Base-by-base conservation (phyloP, 2,888 invertebrate species). In the Drosophila subsilvestris region DNA sequence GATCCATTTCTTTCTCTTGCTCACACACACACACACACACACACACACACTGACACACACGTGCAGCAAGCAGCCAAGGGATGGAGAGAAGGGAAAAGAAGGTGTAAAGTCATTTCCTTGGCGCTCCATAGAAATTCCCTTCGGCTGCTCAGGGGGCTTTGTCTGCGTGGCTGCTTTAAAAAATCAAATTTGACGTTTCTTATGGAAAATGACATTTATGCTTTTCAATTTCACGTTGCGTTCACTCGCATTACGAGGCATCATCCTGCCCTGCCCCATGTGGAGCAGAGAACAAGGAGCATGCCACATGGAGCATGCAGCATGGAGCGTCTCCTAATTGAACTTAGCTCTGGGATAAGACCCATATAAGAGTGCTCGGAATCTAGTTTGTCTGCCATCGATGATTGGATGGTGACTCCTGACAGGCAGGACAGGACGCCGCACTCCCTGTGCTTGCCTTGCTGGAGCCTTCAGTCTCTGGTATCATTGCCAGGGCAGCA, bases 51-150 rank as follows among this genome's bases (percentile, higher is more conserved):
- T 44, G 25, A 63, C 53, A 27, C 47, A 37, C 37, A 37, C 3
- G 14, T 32, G 37, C 37, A 37, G 37, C 37, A 32, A 22, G 22
- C 22, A 22, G 22, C 22, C 27, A 8, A n/a, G 37, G 37, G 25
- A 0, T 25, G 25, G 22, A 22, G 14, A 6, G 37, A 32, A 5
- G 37, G 50, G 45, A 42, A 20, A 10, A 51, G 45, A 75, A 78
- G 84, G 88, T 86, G 78, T 75, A 69, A 86, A 86, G 75, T 74
- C 70, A 86, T 75, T 87, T 78, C 71, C 63, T 69, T 61, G 29
- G 9, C 27, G 9, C 27, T 50, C 50, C 50, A 63, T 32, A 51
- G 32, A 62, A 65, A 65, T 49, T 51, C 42, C 43, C 17, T 32
- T 27, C 14, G 32, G 43, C n/a, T n/a, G 2, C 25, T 44, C 20